phyloP scores from a whole-genome alignment of 2,113 vertebrate genomes.

The Hirundichthys speculiger region DNA sequence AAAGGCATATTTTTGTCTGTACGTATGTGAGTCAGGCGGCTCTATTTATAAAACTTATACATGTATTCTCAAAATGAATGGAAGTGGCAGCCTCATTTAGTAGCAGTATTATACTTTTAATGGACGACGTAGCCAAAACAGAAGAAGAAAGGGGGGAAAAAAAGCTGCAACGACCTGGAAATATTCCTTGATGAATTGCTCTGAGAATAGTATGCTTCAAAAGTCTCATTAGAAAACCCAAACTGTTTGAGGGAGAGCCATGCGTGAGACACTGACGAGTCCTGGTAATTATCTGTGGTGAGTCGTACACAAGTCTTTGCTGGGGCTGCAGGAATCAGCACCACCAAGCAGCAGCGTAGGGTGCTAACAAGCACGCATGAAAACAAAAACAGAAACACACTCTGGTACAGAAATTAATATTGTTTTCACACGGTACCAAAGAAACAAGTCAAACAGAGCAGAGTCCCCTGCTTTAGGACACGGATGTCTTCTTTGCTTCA shows the following conservation, averaged over 20 bases:
- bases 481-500: no score
- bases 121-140: not conserved
- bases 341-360: slow-evolving; percentile 24
- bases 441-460: no score
- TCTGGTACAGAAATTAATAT: not conserved
- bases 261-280: slow-evolving; percentile 26
- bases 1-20: not conserved
- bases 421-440: not conserved
- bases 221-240: slow-evolving; percentile 48
- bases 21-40: not conserved
- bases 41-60: not conserved
- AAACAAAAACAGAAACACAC: not conserved
- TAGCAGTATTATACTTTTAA: not conserved
- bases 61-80: not conserved
- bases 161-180: slow-evolving; percentile 23
- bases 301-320: slow-evolving; percentile 2
- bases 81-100: not conserved
- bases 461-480: no score
- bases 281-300: slow-evolving; percentile 46
- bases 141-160: not conserved
- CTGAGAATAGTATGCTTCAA: slow-evolving; percentile 29
- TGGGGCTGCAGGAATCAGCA: slow-evolving; percentile 24
- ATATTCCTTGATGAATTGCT: slow-evolving; percentile 46
- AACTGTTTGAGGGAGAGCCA: slow-evolving; percentile 43
- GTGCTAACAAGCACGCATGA: not conserved